Base-by-base conservation (phyloP, 1,140 invertebrate species). In the Drosophila micromelanica region DNA sequence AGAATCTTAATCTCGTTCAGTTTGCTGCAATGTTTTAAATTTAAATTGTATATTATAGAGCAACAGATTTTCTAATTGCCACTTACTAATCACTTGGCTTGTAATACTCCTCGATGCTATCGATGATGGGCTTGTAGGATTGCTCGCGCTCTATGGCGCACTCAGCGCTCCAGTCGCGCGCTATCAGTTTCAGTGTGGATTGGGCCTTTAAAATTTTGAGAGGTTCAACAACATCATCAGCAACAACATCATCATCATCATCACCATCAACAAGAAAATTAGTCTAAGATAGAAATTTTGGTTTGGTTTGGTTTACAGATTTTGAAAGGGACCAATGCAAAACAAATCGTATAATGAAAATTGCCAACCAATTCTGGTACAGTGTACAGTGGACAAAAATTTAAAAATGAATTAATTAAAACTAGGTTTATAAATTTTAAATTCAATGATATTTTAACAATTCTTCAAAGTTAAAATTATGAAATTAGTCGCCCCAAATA, bases 111-210 rank as follows among this genome's bases (percentile, higher is more conserved):
- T 95, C 93, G 49, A 99, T 95, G 92, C 97, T 97, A 54, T 97
- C 94, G 13, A 99, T 94, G 42, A 99, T 98, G 4, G 97, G 98
- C 69, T 95, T 94, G 92, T 99, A 99, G 91, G 97, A 99, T 17
- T 96, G 95, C 27, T 95, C 93, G 46, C 99, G 93, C 92, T 99
- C 99, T 2, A 93, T 92, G 3, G 94, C 94, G 0, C 98, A 98
- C 61, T 96, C 95, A 0, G 93, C 91, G 82, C 97, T 98, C 99
- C 99, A 99, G 92, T 99, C 99, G 20, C 99, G 93, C 5, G 98
- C 97, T 89, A 99, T 95, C 91, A 99, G 98, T 92, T 99, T 99
- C 65, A 99, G 93, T 4, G 98, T 97, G 27, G 97, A 96, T 91
- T 98, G 96, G 3, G 99, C 97, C 92, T 98, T 92, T 91, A 92